A percentile compares a stretch with the other conserved stretches of the same genome.
Evolutionary conservation across 2,797 vertebrate genomes (phyloP).

Genomic region (Octomys mimax): DNA sequence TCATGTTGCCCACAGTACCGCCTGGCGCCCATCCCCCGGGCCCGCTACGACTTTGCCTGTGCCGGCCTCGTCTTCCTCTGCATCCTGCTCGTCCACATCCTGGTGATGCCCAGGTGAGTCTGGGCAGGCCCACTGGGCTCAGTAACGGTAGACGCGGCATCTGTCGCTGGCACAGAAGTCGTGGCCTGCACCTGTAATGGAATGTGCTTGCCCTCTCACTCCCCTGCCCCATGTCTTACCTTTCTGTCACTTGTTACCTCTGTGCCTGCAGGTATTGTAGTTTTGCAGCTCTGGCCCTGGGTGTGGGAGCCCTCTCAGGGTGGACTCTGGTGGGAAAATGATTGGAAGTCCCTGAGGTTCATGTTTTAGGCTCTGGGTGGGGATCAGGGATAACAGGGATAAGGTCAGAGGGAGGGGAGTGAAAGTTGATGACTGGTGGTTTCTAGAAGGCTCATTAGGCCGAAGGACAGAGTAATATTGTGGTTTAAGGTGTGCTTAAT

Average conservation of each 20-base stretch:
- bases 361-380: not conserved
- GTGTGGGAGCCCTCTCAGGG: not conserved
- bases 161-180: rapidly evolving
- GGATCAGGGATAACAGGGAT: rapidly evolving
- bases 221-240: not conserved
- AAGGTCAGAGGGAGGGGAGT: not conserved
- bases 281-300: not conserved
- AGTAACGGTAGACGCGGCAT: not conserved
- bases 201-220: rapidly evolving
- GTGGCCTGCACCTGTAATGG: not conserved
- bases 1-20: slow-evolving; percentile 92
- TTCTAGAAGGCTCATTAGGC: not conserved
- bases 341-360: no score
- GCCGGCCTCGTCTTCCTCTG: slow-evolving; percentile 95
- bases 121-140: not conserved
- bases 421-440: not conserved
- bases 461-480: rapidly evolving
- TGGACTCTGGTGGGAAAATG: not conserved
- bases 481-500: not conserved
- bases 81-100: slow-evolving; percentile 95
- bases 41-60: slow-evolving; percentile 95
- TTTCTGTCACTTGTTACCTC: not conserved
- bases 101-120: slow-evolving; percentile 93
- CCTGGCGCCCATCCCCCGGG: slow-evolving; percentile 93
- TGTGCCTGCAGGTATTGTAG: rapidly evolving